phyloP scores from a whole-genome alignment of 2,888 invertebrate genomes.

The Bellardia bayeri region DNA sequence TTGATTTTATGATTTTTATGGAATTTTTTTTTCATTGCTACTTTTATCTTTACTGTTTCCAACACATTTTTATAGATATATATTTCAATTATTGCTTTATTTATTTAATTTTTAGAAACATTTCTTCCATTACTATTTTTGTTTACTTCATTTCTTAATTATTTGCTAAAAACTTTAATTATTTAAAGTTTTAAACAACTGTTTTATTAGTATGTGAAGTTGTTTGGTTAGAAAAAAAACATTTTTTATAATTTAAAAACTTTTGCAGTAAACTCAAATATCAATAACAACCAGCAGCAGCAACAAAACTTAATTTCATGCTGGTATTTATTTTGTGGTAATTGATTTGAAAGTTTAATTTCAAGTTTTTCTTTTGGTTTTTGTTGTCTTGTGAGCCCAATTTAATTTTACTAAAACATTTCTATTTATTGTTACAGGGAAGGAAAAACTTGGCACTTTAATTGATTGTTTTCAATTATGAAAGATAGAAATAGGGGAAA shows the following conservation, averaged over 20 bases:
- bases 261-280: conserved; percentile 49
- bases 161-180: conserved; percentile 5
- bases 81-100: too few relatives aligned
- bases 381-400: not conserved
- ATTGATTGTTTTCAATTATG: conserved; percentile 46
- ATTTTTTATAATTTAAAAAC: conserved; percentile 27
- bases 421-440: not conserved
- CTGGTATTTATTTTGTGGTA: conserved; percentile 58
- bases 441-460: conserved; percentile 29
- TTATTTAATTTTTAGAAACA: too few relatives aligned
- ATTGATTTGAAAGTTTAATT: conserved; percentile 50
- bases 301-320: conserved; percentile 26
- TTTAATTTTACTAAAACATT: conserved; percentile 44
- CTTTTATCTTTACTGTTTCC: too few relatives aligned
- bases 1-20: too few relatives aligned
- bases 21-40: too few relatives aligned
- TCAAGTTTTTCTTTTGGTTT: not conserved
- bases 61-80: too few relatives aligned
- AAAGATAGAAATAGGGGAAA: not conserved
- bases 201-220: not conserved
- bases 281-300: not conserved
- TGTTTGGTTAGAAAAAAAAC: not conserved
- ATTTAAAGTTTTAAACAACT: conserved; percentile 2
- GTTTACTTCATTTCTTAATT: not conserved
- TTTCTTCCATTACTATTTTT: not conserved